Base-by-base conservation (phyloP, 2,797 vertebrate species). In the Centropyge bicolor region DNA sequence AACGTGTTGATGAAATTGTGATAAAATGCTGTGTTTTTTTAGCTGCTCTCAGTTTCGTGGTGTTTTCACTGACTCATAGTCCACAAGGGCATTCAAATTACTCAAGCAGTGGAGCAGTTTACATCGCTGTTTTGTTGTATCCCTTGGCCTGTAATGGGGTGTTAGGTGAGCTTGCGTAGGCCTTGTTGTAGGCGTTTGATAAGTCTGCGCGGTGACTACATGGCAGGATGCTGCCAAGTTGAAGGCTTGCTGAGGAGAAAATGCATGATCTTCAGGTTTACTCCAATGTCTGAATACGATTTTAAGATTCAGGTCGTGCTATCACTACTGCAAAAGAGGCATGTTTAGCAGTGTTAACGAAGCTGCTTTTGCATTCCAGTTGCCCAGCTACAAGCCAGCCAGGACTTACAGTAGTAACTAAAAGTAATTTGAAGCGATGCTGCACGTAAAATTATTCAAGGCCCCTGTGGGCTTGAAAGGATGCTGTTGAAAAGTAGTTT, bases 161-260 rank as follows among this genome's bases (percentile, higher is more conserved):
- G 70, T 69, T 48, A 74, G 76, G 68, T 82, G 72, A 81, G 86
- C 71, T 54, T 48, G 77, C n/a, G 80, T 89, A 78, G 86, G 83
- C 73, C 40, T 63, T 22, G 46, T 84, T 0, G 82, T 84, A 77
- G 82, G 82, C 62, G 81, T 82, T 82, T 72, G 24, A 72, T 74
- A 83, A 80, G 79, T 71, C 67, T 80, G 70, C 67, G 77, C 80
- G 48, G 4, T 78, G 52, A 78, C 77, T 72, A 60, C 67, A 71
- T 55, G 63, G 57, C 55, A 19, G 48, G 49, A 35, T 22, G 52
- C 36, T 70, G 68, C 75, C 64, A 60, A 72, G 52, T 56, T 17
- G n/a, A 51, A 78, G 27, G 66, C 55, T 79, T 4, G 14, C 51
- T 13, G 24, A 64, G 31, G 14, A 80, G 24, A 67, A 78, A 74